Percentiles rank a stretch among this genome's conserved stretches.
These are phyloP conservation scores for Lophotriccus pileatus DNA, from an alignment of 2,797 vertebrate species.

Conservation along the genomic window DNA sequence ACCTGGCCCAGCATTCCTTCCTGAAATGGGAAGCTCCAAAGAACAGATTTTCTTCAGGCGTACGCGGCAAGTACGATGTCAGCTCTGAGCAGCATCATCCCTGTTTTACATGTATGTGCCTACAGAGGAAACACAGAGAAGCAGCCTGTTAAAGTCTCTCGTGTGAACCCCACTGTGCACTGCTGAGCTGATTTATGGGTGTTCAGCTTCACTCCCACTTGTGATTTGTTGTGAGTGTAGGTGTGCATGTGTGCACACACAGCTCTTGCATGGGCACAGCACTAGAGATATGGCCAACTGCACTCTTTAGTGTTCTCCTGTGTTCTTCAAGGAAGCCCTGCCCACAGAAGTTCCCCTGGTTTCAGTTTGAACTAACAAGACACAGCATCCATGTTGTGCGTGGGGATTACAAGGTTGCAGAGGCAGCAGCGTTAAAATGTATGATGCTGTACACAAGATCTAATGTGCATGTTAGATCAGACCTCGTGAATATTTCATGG, in stretches of 20 bases:
- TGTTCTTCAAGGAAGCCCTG: neutral
- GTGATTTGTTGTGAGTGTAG: neutral
- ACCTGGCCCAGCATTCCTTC: neutral
- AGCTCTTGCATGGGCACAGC: neutral
- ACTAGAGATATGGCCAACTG: neutral
- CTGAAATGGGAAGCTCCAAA: neutral
- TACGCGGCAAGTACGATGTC: rapidly evolving
- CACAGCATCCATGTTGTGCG: neutral
- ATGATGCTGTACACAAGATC: conserved; percentile 20
- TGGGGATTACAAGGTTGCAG: neutral
- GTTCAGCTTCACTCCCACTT: neutral
- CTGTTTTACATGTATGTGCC: rapidly evolving
- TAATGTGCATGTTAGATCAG: conserved; percentile 52
- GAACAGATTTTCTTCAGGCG: neutral
- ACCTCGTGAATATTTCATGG: conserved; percentile 62
- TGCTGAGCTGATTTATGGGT: neutral
- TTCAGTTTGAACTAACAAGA: neutral
- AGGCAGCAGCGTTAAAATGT: conserved; percentile 40
- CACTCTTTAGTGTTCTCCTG: neutral
- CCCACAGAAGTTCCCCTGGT: neutral
- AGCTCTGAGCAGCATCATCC: neutral
- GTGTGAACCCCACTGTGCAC: rapidly evolving
- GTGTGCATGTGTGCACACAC: neutral
- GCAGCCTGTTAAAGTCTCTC: neutral
- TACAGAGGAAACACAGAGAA: neutral